Base-by-base conservation (phyloP, 2,888 invertebrate genomes). In the Aporophyla lueneburgensis region DNA sequence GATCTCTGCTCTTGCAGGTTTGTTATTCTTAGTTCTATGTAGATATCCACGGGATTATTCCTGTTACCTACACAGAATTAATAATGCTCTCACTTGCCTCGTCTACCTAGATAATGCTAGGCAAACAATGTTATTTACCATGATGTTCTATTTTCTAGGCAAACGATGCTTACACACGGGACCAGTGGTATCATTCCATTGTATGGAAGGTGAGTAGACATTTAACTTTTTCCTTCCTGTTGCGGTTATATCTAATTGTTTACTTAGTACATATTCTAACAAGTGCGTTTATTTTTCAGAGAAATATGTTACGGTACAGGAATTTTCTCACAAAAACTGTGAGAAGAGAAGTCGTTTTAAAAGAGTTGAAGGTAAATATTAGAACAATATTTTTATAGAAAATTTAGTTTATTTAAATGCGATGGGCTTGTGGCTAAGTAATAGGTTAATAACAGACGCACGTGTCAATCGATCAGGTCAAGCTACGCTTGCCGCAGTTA, bases 151-250 rank as follows among this genome's bases (percentile, higher is more conserved):
- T 85, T 76, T 89, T 87, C 24, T 78, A 98, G 98, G 98, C 98
- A 54, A 98, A 97, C 90, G 98, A 98, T 91, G 97, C 97, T 62
- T 98, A 98, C 91, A 97, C 98, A n/a, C 96, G 98, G 92, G 98
- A 98, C 96, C 98, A 98, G 93, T 98, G 98, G 98, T 97, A 97
- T 85, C 97, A 98, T 92, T 98, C 98, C 71, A 97, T 98, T 89
- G 96, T 97, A 80, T 98, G 98, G 98, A 97, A 97, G 97, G 98
- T 98, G 93, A 96, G 97, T 88, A 74, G 62, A 61, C 40, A 59
- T 65, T 76, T 66, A 66, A 46, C 14, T 51, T 62, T 78, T 85
- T 88, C 79, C 81, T 84, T 84, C 82, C 83, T 58, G 59, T 78
- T 88, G 82, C 67, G 77, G 69, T 79, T 75, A 71, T 16, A 53